Base-by-base conservation (phyloP, 1,140 invertebrate species). In the Zaprionus gabonicus region DNA sequence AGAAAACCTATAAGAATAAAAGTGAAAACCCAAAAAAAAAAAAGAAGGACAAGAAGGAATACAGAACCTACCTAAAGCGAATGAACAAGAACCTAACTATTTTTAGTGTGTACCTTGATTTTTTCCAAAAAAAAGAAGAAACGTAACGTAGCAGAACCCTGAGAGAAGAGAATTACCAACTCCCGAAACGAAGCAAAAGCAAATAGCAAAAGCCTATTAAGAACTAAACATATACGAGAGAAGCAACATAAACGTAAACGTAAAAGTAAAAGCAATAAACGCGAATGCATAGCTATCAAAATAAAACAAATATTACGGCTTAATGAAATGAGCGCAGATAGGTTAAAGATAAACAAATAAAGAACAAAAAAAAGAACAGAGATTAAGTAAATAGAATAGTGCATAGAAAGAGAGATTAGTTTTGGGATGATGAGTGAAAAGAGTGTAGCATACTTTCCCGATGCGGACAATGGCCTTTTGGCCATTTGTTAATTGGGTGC, bases 41-140 rank as follows among this genome's bases (percentile, higher is more conserved):
- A 63, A 53, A 55, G 53, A 28, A 15, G 59, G 41, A 36, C 28
- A 23, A 5, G 31, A 41, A 80, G 67, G 69, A 82, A 56, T 66
- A 88, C 85, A 90, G 66, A 91, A 82, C 86, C 79, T 91, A 90
- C 86, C 86, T 90, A 91, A 85, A 86, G 76, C 71, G 82, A 88
- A 71, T 80, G 79, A 88, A 84, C 65, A 55, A 86, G 71, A 85
- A 90, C 88, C 84, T 90, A 88, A 91, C 88, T 91, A 91, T 91
- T 91, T 91, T 91, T 91, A 91, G 82, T 91, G 80, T 79, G 88
- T 91, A 91, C 88, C 88, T 91, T 85, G 81, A 80, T 91, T 91
- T 80, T 85, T 90, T 66, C 67, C 73, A 82, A 73, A 63, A 75
- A 82, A 73, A 63, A 58, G 69, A 85, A 72, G 75, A 73, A 87